phyloP scores from a whole-genome alignment of 2,888 invertebrate genomes.

The Metalampra italica region DNA sequence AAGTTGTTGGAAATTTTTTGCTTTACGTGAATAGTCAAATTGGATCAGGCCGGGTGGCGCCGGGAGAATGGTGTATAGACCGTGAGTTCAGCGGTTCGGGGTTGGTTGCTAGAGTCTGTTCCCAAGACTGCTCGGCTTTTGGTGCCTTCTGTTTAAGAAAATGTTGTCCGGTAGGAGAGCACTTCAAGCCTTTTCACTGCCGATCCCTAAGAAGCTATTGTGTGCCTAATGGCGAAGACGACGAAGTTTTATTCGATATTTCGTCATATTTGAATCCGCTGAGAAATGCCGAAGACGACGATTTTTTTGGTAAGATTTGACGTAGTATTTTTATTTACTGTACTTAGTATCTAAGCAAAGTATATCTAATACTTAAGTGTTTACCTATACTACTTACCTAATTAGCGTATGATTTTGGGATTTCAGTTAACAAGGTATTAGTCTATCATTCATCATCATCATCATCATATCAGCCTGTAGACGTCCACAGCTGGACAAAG shows the following conservation, averaged over 20 bases:
- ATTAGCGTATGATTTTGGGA: too few species aligned
- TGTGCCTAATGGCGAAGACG: constrained; percentile 35
- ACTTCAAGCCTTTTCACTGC: constrained; percentile 53
- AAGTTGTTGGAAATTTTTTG: constrained; percentile 44
- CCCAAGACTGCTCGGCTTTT: constrained; percentile 42
- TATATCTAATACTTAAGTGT: too few species aligned
- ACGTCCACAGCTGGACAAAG: too few species aligned
- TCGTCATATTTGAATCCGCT: constrained; percentile 49
- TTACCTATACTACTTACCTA: too few species aligned
- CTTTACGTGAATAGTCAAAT: constrained; percentile 29
- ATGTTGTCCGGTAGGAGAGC: constrained; percentile 76
- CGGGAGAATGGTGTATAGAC: constrained; percentile 69
- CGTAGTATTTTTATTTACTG: not conserved
- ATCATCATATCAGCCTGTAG: too few species aligned
- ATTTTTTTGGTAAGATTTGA: constrained; percentile 41
- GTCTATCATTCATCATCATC: too few species aligned
- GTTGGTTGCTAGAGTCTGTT: constrained; percentile 56
- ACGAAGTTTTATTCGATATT: constrained; percentile 45
- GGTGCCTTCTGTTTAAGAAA: constrained; percentile 68
- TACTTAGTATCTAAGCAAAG: too few species aligned
- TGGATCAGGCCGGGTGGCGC: constrained; percentile 24
- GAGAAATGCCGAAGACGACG: constrained; percentile 22
- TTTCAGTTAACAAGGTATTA: too few species aligned
- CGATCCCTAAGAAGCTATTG: constrained; percentile 48
- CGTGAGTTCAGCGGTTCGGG: constrained; percentile 29